Percentiles rank a stretch among this genome's conserved stretches.
phyloP scores from a whole-genome alignment of 2,113 vertebrate species.

The Prinia subflava region DNA sequence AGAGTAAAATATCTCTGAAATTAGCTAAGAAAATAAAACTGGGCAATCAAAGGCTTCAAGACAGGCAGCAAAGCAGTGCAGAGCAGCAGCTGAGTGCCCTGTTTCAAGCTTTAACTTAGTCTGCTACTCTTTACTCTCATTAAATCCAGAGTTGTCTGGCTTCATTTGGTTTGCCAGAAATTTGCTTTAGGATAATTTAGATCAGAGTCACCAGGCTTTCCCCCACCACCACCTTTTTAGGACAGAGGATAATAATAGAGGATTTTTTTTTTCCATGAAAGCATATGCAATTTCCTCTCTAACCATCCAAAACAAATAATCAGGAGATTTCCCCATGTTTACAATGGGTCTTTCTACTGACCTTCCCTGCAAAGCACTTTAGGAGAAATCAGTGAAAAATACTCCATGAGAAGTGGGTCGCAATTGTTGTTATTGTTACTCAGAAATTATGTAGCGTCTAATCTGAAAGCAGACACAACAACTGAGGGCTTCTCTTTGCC shows the following conservation, averaged over 20 bases:
- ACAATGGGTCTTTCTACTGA: conserved; percentile 32
- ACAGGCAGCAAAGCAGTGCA: background rate
- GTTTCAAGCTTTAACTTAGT: background rate
- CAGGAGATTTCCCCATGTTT: conserved; percentile 48
- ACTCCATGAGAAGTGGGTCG: background rate
- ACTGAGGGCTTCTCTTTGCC: background rate
- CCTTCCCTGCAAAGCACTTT: conserved; percentile 23
- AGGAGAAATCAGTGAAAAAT: conserved; percentile 25
- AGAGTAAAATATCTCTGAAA: background rate
- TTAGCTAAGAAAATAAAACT: background rate
- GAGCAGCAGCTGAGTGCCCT: background rate
- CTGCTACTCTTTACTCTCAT: background rate
- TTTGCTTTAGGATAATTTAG: conserved; percentile 18
- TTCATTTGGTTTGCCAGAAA: conserved; percentile 7
- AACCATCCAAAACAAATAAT: conserved; percentile 58
- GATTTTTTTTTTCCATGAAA: conserved; percentile 39
- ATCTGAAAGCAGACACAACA: conserved; percentile 19
- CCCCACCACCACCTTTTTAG: background rate
- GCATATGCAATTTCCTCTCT: conserved; percentile 31
- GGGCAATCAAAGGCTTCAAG: background rate
- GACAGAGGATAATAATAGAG: conserved; percentile 32
- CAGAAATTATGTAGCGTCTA: background rate
- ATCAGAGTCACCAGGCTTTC: background rate
- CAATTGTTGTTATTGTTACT: conserved; percentile 15
- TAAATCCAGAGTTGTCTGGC: background rate